Conservation (phyloP, 1,140 invertebrate species). For the Trialeurodes vaporariorum region DNA sequence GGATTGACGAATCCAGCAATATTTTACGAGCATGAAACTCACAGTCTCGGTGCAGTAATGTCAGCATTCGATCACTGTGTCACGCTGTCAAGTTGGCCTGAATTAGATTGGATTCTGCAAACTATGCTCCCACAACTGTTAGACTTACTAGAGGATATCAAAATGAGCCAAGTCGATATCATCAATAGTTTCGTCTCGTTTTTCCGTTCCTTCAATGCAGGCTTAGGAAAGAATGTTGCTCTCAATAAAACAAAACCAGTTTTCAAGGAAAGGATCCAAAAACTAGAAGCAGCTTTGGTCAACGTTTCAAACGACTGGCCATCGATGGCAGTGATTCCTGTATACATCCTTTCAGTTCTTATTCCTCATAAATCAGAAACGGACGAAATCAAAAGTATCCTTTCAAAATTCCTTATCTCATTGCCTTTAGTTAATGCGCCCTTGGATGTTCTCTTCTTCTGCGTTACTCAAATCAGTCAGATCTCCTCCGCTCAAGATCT, state of each 20-base stretch:
- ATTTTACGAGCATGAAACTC: constrained; percentile 36
- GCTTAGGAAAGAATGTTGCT: constrained; percentile 40
- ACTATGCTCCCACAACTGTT: constrained; percentile 37
- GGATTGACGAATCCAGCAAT: constrained; percentile 41
- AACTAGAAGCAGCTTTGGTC: constrained; percentile 32
- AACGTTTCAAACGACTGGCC: constrained; percentile 33
- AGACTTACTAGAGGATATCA: constrained; percentile 32
- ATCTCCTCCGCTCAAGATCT: constrained; percentile 19
- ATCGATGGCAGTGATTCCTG: constrained; percentile 41
- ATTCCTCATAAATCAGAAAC: constrained; percentile 30
- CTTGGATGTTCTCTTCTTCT: constrained; percentile 38
- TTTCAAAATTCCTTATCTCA: constrained; percentile 41
- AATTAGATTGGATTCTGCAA: constrained; percentile 42
- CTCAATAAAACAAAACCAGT: constrained; percentile 32
- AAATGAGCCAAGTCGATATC: constrained; percentile 29
- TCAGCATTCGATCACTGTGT: constrained; percentile 41
- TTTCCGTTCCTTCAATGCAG: constrained; percentile 32
- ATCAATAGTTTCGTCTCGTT: constrained; percentile 21
- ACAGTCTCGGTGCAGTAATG: constrained; percentile 38
- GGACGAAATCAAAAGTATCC: constrained; percentile 37
- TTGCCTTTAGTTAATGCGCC: constrained; percentile 42
- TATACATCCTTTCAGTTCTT: constrained; percentile 42
- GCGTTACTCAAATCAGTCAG: constrained; percentile 34
- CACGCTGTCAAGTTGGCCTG: constrained; percentile 37
- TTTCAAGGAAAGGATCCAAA: constrained; percentile 38